Conservation (phyloP, 1,140 invertebrate species). For the Meteorus sp. region DNA sequence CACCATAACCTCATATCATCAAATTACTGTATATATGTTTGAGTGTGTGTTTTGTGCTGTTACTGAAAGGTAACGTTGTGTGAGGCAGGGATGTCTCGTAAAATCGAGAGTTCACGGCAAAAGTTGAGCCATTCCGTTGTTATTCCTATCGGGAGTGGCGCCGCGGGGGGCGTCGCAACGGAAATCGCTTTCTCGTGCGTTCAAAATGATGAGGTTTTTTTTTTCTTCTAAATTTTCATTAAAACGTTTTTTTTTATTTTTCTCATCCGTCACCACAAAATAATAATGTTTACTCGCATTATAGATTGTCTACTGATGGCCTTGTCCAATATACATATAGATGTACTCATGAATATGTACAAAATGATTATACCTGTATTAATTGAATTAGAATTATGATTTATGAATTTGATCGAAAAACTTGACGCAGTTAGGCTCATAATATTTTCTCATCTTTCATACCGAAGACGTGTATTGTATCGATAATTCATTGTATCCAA, state of each 20-base stretch:
- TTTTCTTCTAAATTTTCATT: conserved; percentile 13
- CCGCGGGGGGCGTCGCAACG: conserved; percentile 12
- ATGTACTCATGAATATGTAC: neutral
- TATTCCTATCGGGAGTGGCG: conserved; percentile 24
- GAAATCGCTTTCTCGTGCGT: conserved; percentile 4
- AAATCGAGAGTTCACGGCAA: conserved; percentile 23
- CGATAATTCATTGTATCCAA: too few species aligned
- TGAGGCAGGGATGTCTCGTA: conserved; percentile 19
- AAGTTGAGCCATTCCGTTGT: conserved; percentile 17
- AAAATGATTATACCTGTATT: conserved; percentile 21
- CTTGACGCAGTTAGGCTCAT: too few species aligned
- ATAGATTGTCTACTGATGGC: too few species aligned
- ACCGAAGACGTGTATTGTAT: conserved; percentile 38
- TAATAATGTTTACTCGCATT: too few species aligned
- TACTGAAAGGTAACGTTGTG: neutral
- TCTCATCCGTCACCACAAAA: too few species aligned
- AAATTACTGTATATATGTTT: conserved; percentile 18
- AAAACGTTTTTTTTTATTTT: conserved; percentile 10
- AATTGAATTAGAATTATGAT: conserved; percentile 59
- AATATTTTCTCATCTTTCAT: neutral
- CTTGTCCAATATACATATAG: too few species aligned
- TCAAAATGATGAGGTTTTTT: neutral
- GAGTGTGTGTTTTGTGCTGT: neutral
- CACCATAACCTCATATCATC: conserved; percentile 25
- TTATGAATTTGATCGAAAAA: too few species aligned